Conservation (phyloP, 1,140 invertebrate genomes). For the Hydropsyche tenuis region DNA sequence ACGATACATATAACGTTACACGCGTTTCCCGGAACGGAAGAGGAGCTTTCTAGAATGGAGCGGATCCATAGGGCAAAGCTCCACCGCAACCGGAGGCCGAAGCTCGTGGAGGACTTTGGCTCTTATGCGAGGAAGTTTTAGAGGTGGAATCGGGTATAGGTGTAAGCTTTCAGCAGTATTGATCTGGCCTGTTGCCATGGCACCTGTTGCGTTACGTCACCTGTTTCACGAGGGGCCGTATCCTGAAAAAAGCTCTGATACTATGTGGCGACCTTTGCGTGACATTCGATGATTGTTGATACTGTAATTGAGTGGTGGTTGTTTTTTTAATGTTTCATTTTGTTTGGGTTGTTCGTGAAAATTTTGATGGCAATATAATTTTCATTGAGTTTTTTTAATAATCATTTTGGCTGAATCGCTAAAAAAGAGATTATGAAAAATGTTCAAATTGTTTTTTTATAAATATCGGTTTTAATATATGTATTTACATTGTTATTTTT, state of each 20-base stretch:
- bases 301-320: background rate
- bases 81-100: background rate
- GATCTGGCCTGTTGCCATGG: slow-evolving; percentile 47
- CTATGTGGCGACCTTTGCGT: background rate
- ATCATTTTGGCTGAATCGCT: too few relatives aligned
- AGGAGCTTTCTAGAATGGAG: slow-evolving; percentile 32
- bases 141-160: background rate
- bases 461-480: too few relatives aligned
- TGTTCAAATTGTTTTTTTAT: too few relatives aligned
- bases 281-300: background rate
- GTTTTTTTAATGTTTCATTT: too few relatives aligned
- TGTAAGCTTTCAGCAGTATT: slow-evolving; percentile 33
- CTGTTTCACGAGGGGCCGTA: slow-evolving; percentile 2
- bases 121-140: background rate
- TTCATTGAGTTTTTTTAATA: too few relatives aligned
- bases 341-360: background rate
- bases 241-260: background rate
- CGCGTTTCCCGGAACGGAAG: slow-evolving; percentile 13
- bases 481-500: too few relatives aligned
- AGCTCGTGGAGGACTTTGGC: background rate
- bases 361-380: background rate
- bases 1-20: too few relatives aligned
- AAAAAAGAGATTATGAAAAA: too few relatives aligned
- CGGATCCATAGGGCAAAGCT: slow-evolving; percentile 32
- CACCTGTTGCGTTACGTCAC: slow-evolving; percentile 43